Evolutionary conservation across 2,888 invertebrate species (phyloP).

Genomic region (Emmelina monodactyla): DNA sequence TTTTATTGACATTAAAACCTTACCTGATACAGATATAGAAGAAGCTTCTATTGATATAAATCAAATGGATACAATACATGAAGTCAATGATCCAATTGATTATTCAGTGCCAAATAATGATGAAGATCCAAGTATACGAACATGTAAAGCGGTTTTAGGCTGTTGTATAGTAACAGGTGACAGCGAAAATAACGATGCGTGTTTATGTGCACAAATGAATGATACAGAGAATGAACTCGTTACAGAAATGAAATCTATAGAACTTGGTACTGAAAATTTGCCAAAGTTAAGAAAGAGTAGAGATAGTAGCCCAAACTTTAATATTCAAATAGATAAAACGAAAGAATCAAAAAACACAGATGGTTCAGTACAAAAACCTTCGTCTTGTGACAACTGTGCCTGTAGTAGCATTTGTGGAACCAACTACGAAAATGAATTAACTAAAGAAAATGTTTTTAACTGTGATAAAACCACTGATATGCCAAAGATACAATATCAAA

Average conservation of each 20-base stretch:
- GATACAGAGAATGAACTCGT: too few species aligned
- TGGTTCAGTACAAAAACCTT: too few species aligned
- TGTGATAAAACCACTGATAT: constrained; percentile 10
- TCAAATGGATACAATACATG: too few species aligned
- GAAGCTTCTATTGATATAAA: too few species aligned
- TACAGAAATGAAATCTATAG: too few species aligned
- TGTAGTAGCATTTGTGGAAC: constrained; percentile 24
- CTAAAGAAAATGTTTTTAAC: too few species aligned
- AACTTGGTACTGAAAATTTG: background rate
- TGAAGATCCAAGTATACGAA: too few species aligned
- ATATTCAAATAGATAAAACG: constrained; percentile 7
- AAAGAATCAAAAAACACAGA: constrained; percentile 8
- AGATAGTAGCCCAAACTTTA: background rate
- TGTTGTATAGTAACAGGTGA: constrained; percentile 28
- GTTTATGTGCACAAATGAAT: constrained; percentile 33
- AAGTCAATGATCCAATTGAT: too few species aligned
- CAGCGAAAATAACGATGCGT: constrained; percentile 21
- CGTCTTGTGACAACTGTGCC: constrained; percentile 30
- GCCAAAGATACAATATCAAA: constrained; percentile 31
- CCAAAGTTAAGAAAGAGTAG: constrained; percentile 1
- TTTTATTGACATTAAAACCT: too few species aligned
- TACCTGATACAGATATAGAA: too few species aligned
- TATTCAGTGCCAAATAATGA: too few species aligned
- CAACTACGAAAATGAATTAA: too few species aligned
- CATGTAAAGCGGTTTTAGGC: constrained; percentile 31